Evolutionary conservation across 2,888 invertebrate species (phyloP).

Genomic region (Trichopoda pennipes): DNA sequence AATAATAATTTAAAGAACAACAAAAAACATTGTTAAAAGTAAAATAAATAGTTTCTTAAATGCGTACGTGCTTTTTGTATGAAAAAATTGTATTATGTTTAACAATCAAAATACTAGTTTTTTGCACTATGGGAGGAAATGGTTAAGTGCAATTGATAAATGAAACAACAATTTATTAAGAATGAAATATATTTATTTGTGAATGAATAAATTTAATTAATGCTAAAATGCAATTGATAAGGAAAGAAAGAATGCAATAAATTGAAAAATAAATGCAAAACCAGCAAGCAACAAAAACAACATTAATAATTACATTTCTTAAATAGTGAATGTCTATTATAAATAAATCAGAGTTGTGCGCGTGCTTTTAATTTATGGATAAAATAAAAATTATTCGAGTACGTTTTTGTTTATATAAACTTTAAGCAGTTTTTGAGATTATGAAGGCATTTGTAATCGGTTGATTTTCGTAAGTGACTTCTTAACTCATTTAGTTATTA

Average conservation of each 20-base stretch:
- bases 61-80: conserved; percentile 63
- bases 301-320: no score
- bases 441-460: no score
- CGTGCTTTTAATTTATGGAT: no score
- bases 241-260: conserved; percentile 4
- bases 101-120: conserved; percentile 31
- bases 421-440: no score
- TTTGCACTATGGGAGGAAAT: conserved; percentile 51
- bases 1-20: neutral
- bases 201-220: conserved; percentile 24
- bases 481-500: no score
- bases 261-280: neutral
- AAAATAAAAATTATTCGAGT: no score
- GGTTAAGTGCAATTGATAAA: conserved; percentile 28
- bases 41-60: conserved; percentile 40
- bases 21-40: conserved; percentile 9
- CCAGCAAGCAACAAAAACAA: no score
- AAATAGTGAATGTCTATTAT: no score
- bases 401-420: no score
- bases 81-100: conserved; percentile 31
- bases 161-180: neutral
- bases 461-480: no score
- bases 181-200: conserved; percentile 6
- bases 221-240: conserved; percentile 21
- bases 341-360: no score